These are phyloP conservation scores for Prionailurus bengalensis DNA, from an alignment of 2,113 vertebrate species.

Conservation along the genomic window DNA sequence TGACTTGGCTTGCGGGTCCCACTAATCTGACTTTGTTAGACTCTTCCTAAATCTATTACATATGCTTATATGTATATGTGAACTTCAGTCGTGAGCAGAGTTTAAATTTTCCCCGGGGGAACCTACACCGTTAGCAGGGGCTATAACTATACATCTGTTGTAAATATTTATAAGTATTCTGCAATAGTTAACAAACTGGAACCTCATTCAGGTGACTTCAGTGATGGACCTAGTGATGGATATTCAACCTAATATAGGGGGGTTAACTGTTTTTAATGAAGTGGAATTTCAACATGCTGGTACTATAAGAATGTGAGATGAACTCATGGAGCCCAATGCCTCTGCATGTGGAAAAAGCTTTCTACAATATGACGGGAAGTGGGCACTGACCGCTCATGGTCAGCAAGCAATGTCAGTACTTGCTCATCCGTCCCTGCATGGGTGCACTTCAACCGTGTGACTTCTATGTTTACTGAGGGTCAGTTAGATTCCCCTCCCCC, in stretches of 20 bases:
- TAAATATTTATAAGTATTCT: slow-evolving; percentile 41
- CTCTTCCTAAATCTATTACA: not conserved
- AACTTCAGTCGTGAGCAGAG: not conserved
- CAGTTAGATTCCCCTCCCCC: not conserved
- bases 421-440: not conserved
- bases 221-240: not conserved
- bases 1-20: not conserved
- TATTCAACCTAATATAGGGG: not conserved
- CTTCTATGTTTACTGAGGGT: not conserved
- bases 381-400: not conserved
- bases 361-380: not conserved
- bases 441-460: not conserved
- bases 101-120: not conserved
- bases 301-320: not conserved
- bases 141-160: not conserved
- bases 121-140: not conserved
- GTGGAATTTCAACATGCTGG: not conserved
- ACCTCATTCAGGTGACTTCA: not conserved
- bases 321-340: not conserved
- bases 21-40: not conserved
- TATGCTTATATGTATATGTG: not conserved
- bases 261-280: not conserved
- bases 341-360: not conserved
- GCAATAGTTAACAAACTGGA: not conserved
- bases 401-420: not conserved